Percentiles rank a stretch among this genome's conserved stretches.
phyloP scores from a whole-genome alignment of 2,113 vertebrate species.

The Aegithalos caudatus region DNA sequence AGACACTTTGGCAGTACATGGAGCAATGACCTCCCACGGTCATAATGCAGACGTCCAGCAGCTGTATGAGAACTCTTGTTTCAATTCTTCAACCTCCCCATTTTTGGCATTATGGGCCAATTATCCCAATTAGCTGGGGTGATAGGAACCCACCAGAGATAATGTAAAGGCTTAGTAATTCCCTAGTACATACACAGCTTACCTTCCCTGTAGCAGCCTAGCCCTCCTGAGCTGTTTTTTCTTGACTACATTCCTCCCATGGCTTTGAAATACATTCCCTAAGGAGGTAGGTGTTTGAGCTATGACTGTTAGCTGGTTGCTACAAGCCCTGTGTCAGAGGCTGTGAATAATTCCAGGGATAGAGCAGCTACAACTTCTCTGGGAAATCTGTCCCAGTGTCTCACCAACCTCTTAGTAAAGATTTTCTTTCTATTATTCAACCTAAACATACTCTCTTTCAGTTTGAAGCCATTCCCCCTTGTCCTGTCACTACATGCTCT shows the following conservation, averaged over 20 bases:
- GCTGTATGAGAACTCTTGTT: not conserved
- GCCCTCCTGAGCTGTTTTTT: not conserved
- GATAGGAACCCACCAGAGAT: not conserved
- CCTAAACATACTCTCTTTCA: not conserved
- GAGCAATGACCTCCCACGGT: not conserved
- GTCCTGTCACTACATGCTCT: too few relatives aligned
- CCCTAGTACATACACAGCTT: not conserved
- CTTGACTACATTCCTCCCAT: not conserved
- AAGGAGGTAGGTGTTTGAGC: not conserved
- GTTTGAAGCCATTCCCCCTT: not conserved
- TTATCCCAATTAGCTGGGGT: not conserved
- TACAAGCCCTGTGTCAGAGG: not conserved
- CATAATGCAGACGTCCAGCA: rapidly evolving
- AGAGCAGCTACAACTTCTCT: not conserved
- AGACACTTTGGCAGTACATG: not conserved
- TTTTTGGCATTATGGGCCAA: not conserved
- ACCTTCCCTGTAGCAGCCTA: not conserved
- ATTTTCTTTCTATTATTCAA: not conserved
- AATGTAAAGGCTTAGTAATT: not conserved
- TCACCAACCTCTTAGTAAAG: not conserved
- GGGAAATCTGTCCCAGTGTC: not conserved
- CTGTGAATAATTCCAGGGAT: not conserved
- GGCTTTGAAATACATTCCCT: not conserved
- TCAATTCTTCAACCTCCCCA: not conserved
- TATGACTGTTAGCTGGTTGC: not conserved